These are phyloP conservation scores for Harpegnathos saltator DNA, from an alignment of 1,140 invertebrate species.

Conservation along the genomic window DNA sequence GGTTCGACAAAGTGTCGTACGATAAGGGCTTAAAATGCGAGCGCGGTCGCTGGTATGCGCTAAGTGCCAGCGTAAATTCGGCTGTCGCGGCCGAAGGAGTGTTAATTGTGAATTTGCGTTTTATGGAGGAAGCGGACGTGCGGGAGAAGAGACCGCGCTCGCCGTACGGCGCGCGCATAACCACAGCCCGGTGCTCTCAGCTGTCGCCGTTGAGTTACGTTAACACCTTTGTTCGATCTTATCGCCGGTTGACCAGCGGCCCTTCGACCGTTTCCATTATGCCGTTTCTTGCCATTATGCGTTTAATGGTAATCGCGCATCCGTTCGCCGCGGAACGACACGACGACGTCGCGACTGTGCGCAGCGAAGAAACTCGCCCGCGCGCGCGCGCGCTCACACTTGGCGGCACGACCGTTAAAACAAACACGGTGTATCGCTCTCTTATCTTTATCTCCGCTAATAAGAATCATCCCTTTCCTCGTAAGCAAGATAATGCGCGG, in stretches of 20 bases:
- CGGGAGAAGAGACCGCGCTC: conserved; percentile 35
- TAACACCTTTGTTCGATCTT: conserved; percentile 78
- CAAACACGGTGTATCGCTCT: neutral
- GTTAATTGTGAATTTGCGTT: conserved; percentile 81
- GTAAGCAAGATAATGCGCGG: conserved; percentile 12
- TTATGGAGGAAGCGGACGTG: conserved; percentile 74
- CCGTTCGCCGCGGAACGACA: conserved; percentile 54
- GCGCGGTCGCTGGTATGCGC: conserved; percentile 15
- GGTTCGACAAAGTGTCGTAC: conserved; percentile 8
- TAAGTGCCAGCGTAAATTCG: conserved; percentile 74
- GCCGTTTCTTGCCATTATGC: conserved; percentile 56
- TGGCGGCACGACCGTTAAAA: conserved; percentile 28
- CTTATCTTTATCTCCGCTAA: conserved; percentile 72
- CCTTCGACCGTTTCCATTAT: conserved; percentile 72
- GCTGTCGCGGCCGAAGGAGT: conserved; percentile 50
- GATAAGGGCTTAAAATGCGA: conserved; percentile 43
- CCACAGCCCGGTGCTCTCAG: conserved; percentile 65
- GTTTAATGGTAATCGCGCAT: conserved; percentile 72
- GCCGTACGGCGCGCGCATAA: neutral
- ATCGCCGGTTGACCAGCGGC: conserved; percentile 64
- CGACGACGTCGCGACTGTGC: conserved; percentile 46
- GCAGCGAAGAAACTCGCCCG: conserved; percentile 27
- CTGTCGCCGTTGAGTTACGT: conserved; percentile 74
- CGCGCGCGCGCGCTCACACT: conserved; percentile 35
- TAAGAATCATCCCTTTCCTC: conserved; percentile 53